Conservation (phyloP, 2,113 vertebrate species). For the Speoplatyrhinus poulsoni region DNA sequence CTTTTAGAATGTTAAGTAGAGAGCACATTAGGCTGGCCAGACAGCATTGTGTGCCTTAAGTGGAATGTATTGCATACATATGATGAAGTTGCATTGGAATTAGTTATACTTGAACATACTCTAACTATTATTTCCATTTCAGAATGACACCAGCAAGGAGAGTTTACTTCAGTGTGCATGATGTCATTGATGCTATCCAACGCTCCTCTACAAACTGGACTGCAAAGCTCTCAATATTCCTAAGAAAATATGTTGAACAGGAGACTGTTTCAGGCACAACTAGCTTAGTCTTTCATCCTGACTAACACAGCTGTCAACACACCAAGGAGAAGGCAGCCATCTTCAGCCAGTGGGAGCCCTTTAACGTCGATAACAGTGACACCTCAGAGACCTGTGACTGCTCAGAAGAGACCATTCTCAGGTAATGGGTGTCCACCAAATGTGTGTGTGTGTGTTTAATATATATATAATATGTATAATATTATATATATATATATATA, state of each 20-base stretch:
- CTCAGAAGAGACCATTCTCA: background rate
- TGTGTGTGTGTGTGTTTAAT: background rate
- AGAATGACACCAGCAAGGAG: too few species aligned
- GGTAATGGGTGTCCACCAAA: background rate
- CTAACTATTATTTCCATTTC: too few species aligned
- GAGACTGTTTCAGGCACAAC: conserved; percentile 14
- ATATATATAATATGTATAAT: too few species aligned
- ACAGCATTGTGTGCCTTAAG: too few species aligned
- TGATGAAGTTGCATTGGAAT: too few species aligned
- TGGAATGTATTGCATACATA: too few species aligned
- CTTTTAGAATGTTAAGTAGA: too few species aligned
- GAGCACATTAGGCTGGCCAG: too few species aligned
- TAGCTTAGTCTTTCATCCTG: conserved; percentile 33
- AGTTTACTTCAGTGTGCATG: too few species aligned
- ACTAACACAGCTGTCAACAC: conserved; percentile 3
- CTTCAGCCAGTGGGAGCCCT: background rate
- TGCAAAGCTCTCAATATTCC: conserved; percentile 14
- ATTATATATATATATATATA: too few species aligned
- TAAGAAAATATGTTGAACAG: background rate
- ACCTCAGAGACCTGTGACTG: background rate
- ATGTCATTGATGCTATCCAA: too few species aligned
- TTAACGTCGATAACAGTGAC: background rate
- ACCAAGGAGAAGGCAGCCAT: conserved; percentile 15
- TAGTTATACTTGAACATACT: too few species aligned
- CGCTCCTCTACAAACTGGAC: conserved; percentile 25